phyloP scores from a whole-genome alignment of 2,113 vertebrate genomes.

The Terrapene triunguis region DNA sequence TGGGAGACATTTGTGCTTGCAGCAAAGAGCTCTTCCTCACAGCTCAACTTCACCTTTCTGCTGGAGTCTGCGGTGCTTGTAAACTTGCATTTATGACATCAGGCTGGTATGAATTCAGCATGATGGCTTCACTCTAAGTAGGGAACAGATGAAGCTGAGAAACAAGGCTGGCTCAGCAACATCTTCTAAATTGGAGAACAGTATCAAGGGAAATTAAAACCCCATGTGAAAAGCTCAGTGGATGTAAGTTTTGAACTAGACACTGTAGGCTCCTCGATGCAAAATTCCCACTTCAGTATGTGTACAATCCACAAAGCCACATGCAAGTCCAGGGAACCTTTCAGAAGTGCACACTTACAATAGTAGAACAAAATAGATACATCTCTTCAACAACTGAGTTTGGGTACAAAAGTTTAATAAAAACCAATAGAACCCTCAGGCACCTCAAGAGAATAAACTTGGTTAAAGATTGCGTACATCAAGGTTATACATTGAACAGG shows the following conservation, averaged over 20 bases:
- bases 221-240: not conserved
- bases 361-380: not conserved
- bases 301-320: not conserved
- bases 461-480: not conserved
- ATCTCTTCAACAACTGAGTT: rapidly evolving
- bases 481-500: not conserved
- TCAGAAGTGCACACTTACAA: not conserved
- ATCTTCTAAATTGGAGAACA: constrained; percentile 22
- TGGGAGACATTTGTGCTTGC: rapidly evolving
- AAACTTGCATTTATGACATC: not conserved
- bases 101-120: constrained; percentile 43
- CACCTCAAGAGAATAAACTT: not conserved
- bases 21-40: constrained; percentile 8
- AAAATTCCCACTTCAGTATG: rapidly evolving
- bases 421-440: not conserved
- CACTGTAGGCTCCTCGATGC: not conserved
- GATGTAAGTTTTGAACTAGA: rapidly evolving
- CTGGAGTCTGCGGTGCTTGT: not conserved
- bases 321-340: rapidly evolving
- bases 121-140: constrained; percentile 20
- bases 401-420: not conserved
- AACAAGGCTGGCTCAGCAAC: constrained; percentile 37
- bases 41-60: not conserved
- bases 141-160: constrained; percentile 5
- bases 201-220: constrained; percentile 43